Evolutionary conservation across 2,797 vertebrate genomes (phyloP), one percentile per base, ranked within the genome.

Genomic region (Protonibea diacanthus): DNA sequence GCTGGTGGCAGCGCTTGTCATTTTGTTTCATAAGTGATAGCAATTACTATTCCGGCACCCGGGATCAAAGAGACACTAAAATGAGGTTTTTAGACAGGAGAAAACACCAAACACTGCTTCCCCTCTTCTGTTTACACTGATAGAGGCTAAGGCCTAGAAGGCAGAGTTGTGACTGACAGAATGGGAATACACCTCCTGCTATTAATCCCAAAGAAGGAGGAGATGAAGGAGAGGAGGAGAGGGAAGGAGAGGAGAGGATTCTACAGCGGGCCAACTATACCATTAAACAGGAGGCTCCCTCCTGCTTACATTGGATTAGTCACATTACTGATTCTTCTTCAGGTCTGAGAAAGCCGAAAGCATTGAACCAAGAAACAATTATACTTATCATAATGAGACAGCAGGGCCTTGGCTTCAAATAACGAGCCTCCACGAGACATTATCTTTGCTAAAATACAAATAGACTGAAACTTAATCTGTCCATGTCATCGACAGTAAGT

Each of bases 31-130:
- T 88, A 92, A 90, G 84, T 82, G 88, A 91, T 91, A 83, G 79
- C 88, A 91, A 94, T 94, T 93, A 93, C 85, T 86, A 90, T 91
- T 90, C 82, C 80, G 56, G 82, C 51, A 45, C 83, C 61, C 1
- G 40, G 87, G 85, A 95, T 94, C 90, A 94, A 94, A 94, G 90
- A 85, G 74, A 90, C 84, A 90, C 82, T 86, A 88, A 91, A 91
- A 88, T 65, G 87, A 87, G 75, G 57, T 64, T 89, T 90, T 88
- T 71, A 84, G 89, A 88, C 72, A 81, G 76, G 81, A 83, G 78
- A 84, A 88, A 87, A 91, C 80, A 87, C 83, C 84, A 89, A 87
- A 88, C 84, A 76, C 87, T 76, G 80, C 73, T 86, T 71, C 76
- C 81, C 75, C 68, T 69, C 79, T 84, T 86, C 88, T 94, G 92